Evolutionary conservation across 2,797 vertebrate genomes (phyloP), one percentile per base, ranked within the genome.

Genomic region (Cirrhinus molitorella): DNA sequence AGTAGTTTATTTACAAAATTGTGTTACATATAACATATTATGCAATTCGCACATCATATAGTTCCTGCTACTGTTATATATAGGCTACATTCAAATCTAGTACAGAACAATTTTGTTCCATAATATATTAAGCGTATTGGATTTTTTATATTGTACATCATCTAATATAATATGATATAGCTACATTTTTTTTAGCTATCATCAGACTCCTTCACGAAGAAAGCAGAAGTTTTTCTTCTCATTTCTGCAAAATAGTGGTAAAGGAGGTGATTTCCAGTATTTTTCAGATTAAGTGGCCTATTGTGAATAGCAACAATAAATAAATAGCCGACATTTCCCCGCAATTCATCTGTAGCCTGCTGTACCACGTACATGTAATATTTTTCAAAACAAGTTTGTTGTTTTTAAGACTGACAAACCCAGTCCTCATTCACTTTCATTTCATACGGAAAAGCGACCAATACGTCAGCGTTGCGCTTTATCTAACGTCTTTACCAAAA

Each of bases 201-300:
- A 40, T 5, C 5, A 5, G 5, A 5, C 37, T 40, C 8, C 37
- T 11, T 17, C 8, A 28, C 17, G 43, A 47, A 49, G 23, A 71
- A 49, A 66, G 25, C 25, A 61, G 31, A 66, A 28, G 68, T 71
- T 71, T 70, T 71, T 23, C 23, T 70, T 70, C 3, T 17, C n/a
- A 16, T 8, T 47, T 70, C 7, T 28, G 14, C 45, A 25, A 47
- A 25, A 12, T 10, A 47, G n/a, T 25, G 43, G 40, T 37, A 68
- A 16, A 31, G 7, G n/a, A 43, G 2, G 23, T 28, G 57, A 21
- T 59, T 59, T 59, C 57, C 13, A 7, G 14, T n/a, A 5, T 14
- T 6, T 25, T 61, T 13, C 4, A 14, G 2, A 61, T 49, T 49
- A 49, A 49, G 14, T 5, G 16, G 8, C 37, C 37, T 40, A 9